phyloP scores from a whole-genome alignment of 2,888 invertebrate species.

The Eupeodes luniger region DNA sequence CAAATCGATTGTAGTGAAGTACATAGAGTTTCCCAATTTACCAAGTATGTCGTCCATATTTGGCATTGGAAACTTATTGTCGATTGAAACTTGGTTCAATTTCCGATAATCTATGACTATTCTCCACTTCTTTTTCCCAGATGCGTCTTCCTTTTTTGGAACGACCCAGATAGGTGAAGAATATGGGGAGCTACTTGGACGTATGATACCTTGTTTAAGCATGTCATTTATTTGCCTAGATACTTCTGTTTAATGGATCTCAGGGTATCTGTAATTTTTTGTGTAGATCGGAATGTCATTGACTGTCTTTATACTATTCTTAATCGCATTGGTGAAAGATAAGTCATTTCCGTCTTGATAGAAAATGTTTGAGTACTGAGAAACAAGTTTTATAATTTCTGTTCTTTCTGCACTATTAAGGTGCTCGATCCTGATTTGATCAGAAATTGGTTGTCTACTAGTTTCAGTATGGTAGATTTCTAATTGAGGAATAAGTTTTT shows the following conservation, averaged over 20 bases:
- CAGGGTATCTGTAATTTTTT: conserved; percentile 20
- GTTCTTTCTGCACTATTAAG: conserved; percentile 10
- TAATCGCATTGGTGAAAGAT: conserved; percentile 1
- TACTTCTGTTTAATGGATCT: background rate
- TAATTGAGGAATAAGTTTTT: background rate
- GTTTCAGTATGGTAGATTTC: conserved; percentile 18
- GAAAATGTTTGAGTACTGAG: background rate
- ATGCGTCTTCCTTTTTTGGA: background rate
- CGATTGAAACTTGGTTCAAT: background rate
- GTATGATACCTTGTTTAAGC: conserved; percentile 7
- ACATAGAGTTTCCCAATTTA: background rate
- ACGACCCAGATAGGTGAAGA: conserved; percentile 4
- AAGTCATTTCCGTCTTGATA: conserved; percentile 11
- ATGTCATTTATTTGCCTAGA: background rate
- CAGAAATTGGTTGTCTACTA: background rate
- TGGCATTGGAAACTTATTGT: background rate
- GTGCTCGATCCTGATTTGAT: conserved; percentile 18
- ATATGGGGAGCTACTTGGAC: background rate
- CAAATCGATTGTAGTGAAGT: background rate
- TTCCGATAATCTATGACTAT: background rate
- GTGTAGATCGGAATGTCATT: conserved; percentile 2
- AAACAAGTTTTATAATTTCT: background rate
- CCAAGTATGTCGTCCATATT: background rate
- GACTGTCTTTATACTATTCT: background rate
- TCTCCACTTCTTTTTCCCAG: background rate